Evolutionary conservation across 2,113 vertebrate genomes (phyloP).

Genomic region (Agelaius phoeniceus): DNA sequence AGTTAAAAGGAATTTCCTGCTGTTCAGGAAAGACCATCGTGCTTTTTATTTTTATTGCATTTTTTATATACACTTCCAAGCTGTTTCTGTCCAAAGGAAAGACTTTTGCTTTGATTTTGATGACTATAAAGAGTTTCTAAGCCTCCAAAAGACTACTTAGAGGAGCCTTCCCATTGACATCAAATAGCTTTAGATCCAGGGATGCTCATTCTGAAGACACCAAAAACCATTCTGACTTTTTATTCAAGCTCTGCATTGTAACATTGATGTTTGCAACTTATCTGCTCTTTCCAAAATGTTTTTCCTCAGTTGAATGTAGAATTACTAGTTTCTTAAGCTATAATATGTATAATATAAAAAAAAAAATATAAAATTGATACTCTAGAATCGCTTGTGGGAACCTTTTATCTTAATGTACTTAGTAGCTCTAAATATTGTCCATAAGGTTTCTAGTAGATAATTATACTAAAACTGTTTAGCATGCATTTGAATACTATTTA

Average conservation of each 20-base stretch:
- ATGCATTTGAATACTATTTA: not conserved
- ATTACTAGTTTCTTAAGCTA: not conserved
- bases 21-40: not conserved
- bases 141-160: constrained; percentile 27
- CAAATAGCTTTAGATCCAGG: not conserved
- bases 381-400: not conserved
- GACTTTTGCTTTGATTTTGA: constrained; percentile 12
- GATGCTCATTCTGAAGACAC: not conserved
- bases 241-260: not conserved
- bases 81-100: constrained; percentile 26
- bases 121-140: constrained; percentile 21
- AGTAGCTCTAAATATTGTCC: not conserved
- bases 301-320: not conserved
- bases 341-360: not conserved
- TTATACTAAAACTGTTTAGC: not conserved
- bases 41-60: constrained; percentile 1
- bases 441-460: not conserved
- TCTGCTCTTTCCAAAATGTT: not conserved
- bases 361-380: not conserved
- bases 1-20: not conserved
- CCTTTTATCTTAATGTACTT: not conserved
- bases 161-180: constrained; percentile 26
- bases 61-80: not conserved
- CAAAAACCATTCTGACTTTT: not conserved
- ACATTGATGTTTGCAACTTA: not conserved